Evolutionary conservation across 2,888 invertebrate species (phyloP).

Genomic region (Priapulus caudatus): DNA sequence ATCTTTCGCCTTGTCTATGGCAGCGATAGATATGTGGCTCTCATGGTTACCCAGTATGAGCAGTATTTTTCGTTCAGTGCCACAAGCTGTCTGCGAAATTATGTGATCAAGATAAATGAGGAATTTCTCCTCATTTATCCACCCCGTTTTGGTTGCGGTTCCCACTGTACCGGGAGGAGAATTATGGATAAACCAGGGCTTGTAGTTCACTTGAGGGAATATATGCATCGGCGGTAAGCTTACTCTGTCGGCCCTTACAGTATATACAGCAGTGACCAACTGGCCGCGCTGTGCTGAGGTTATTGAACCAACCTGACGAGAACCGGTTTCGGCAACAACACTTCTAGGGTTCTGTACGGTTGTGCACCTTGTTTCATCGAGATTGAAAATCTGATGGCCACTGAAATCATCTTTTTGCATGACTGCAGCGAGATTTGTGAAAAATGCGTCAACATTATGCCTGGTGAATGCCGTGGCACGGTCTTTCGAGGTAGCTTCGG

Average conservation of each 20-base stretch:
- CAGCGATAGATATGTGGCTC: no score
- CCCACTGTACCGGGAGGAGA: no score
- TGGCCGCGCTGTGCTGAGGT: conserved; percentile 15
- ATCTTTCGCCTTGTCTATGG: no score
- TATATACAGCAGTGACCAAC: conserved; percentile 14
- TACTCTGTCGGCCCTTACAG: conserved; percentile 14
- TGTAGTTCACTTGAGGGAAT: no score
- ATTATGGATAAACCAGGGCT: no score
- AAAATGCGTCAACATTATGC: conserved; percentile 12
- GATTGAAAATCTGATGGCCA: conserved; percentile 10
- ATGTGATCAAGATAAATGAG: no score
- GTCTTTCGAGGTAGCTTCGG: conserved; percentile 20
- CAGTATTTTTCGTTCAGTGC: no score
- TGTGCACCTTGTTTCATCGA: conserved; percentile 11
- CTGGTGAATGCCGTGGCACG: conserved; percentile 19
- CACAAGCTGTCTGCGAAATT: no score
- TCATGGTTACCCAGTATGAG: no score
- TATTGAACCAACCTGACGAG: conserved; percentile 8
- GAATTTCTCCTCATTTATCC: no score
- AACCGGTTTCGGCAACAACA: conserved; percentile 9
- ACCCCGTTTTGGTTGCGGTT: no score
- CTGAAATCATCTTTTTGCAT: conserved; percentile 7
- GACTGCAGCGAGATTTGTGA: conserved; percentile 6
- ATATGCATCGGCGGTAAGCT: no score
- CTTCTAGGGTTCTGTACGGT: conserved; percentile 6